Evolutionary conservation across 2,888 invertebrate species (phyloP), one percentile per base, ranked within the genome.

Genomic region (Augochlorella aurata): DNA sequence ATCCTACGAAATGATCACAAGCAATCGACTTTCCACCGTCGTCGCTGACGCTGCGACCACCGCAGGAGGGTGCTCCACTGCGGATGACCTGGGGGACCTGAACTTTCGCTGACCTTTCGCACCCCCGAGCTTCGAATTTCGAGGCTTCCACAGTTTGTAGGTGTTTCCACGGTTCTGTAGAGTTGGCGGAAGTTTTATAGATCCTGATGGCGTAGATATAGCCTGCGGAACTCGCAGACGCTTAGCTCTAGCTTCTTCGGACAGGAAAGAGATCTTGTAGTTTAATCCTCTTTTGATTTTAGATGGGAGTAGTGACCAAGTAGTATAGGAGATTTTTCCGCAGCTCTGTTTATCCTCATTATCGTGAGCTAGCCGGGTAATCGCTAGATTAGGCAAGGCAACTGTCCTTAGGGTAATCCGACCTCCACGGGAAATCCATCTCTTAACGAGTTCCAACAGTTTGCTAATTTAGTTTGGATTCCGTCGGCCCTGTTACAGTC

Each of bases 221-320:
- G 5, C 38, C 38, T 38, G 38, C 38, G 1, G 54, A 14, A 12
- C 54, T 58, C 24, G 7, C 24, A 14, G 14, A 21, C 10, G 21
- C 54, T 24, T 24, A 24, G 54, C 54, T 58, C 24, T 21, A 58
- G 54, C 24, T 21, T 12, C 14, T 21, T 24, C 54, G 1, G 54
- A 7, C 1, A 21, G 1, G 12, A 14, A 58, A 58, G 54, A 58
- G 54, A 24, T 12, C 14, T 21, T 14, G 54, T 21, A 58, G 54
- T 58, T 58, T 58, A 58, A 58, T 58, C 54, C 54, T 24, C 54
- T 58, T 21, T 58, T 58, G 14, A 58, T 58, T 24, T 58, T 58
- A 58, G 54, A 5, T 0, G 54, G 7, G 7, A 24, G 12, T 21
- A 4, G 5, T 14, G 7, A 7, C 7, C 14, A 58, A 58, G 54